Conservation (phyloP, 2,888 invertebrate species). For the Drosophila nr. medialis region DNA sequence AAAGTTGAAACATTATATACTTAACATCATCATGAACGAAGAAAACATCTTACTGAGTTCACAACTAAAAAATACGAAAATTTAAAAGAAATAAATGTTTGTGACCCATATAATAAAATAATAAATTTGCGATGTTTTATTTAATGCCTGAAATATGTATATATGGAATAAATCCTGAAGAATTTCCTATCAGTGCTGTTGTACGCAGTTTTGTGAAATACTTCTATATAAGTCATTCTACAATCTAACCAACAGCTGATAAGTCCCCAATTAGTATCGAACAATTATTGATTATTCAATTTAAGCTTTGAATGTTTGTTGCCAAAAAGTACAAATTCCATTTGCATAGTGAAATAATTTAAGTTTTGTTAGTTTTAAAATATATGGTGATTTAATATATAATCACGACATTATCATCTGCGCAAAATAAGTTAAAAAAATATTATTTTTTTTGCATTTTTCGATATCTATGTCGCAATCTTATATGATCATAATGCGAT, state of each 20-base stretch:
- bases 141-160: background rate
- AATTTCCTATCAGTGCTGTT: background rate
- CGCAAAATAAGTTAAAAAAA: background rate
- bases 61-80: background rate
- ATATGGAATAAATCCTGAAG: background rate
- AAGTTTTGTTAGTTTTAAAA: too few relatives aligned
- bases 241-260: background rate
- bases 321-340: background rate
- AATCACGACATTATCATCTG: background rate
- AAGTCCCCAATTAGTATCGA: background rate
- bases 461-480: background rate
- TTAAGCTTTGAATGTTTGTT: background rate
- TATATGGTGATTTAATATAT: background rate
- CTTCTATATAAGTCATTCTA: constrained; percentile 18
- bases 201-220: constrained; percentile 29
- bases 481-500: constrained; percentile 11
- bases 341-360: background rate
- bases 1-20: background rate
- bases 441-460: background rate
- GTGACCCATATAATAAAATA: background rate
- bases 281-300: background rate
- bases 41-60: background rate
- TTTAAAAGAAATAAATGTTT: background rate
- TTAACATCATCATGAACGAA: background rate
- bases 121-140: background rate